A percentile compares a stretch with the other conserved stretches of the same genome.
Evolutionary conservation across 2,797 vertebrate species (phyloP).

Genomic region (Cossypha niveicapilla): DNA sequence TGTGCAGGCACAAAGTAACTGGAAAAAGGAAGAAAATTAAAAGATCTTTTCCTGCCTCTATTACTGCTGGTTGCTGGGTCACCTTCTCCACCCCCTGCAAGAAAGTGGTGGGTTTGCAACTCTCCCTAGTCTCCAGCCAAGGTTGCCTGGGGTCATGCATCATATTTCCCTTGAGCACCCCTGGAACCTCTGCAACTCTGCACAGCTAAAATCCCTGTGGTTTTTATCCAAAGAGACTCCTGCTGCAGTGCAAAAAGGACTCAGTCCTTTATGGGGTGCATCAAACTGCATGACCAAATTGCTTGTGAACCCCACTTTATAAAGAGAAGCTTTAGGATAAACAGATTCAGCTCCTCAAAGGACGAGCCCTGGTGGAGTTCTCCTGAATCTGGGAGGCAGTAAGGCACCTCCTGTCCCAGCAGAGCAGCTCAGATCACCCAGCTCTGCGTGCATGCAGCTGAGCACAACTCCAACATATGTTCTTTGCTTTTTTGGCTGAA

Average conservation of each 20-base stretch:
- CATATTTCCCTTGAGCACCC: fast-evolving
- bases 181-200: background rate
- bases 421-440: background rate
- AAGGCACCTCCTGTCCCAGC: background rate
- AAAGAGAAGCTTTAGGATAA: background rate
- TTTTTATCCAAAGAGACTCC: background rate
- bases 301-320: background rate
- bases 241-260: background rate
- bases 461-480: constrained; percentile 1
- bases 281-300: background rate
- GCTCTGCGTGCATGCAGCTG: background rate
- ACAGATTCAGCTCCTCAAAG: background rate
- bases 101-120: background rate
- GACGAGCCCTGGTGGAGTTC: background rate
- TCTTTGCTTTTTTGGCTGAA: constrained; percentile 55
- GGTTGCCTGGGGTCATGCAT: fast-evolving
- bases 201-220: background rate
- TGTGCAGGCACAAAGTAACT: background rate
- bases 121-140: background rate
- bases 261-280: background rate
- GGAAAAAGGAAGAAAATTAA: background rate
- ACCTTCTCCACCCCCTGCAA: background rate
- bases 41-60: background rate
- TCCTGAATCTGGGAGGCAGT: background rate
- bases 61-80: background rate